A percentile compares a stretch with the other conserved stretches of the same genome.
Evolutionary conservation across 2,113 vertebrate genomes (phyloP).

Genomic region (Tinamus guttatus): DNA sequence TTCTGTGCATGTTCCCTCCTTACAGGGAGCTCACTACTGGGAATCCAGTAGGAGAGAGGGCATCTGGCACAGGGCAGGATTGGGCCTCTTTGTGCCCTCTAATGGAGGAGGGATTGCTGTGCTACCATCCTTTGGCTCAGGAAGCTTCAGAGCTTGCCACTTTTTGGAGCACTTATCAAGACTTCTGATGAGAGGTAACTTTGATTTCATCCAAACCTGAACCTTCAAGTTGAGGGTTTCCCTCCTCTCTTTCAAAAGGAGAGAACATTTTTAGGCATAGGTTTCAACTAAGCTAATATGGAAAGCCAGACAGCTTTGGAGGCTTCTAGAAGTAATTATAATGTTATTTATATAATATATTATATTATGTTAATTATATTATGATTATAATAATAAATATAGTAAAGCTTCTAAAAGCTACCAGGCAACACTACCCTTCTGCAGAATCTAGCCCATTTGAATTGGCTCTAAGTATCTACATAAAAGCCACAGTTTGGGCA

Average conservation of each 20-base stretch:
- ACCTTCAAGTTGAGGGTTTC: not conserved
- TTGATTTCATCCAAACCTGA: not conserved
- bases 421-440: not conserved
- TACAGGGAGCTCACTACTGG: not conserved
- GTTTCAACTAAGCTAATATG: not conserved
- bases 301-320: not conserved
- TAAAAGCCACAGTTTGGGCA: constrained; percentile 16
- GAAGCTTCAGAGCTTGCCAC: not conserved
- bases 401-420: not conserved
- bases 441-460: not conserved
- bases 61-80: rapidly evolving
- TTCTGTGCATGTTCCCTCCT: not conserved
- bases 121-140: not conserved
- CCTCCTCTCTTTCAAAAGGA: not conserved
- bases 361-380: too few relatives aligned
- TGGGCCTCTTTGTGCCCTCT: not conserved
- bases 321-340: constrained; percentile 20
- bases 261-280: not conserved
- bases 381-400: too few relatives aligned
- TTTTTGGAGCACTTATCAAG: not conserved
- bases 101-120: not conserved
- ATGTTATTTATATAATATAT: not conserved
- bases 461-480: not conserved
- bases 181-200: not conserved
- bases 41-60: not conserved